Conservation (phyloP, 2,113 vertebrate genomes). For the Hystrix brachyura region DNA sequence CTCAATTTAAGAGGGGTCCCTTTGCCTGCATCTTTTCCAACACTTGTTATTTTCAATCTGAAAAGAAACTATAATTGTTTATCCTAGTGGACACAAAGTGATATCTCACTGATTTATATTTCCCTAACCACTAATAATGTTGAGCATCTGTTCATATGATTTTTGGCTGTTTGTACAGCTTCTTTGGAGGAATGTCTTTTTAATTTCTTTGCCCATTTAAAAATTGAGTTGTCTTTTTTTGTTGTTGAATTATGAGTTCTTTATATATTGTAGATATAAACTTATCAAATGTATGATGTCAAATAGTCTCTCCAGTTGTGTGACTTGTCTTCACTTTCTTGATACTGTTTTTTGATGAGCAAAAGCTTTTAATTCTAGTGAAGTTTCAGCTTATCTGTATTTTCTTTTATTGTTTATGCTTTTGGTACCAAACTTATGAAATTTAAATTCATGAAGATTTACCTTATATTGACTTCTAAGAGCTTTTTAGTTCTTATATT, state of each 20-base stretch:
- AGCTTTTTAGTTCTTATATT: not conserved
- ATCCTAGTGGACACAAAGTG: not conserved
- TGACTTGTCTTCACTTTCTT: not conserved
- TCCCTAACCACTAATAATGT: not conserved
- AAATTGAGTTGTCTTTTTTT: not conserved
- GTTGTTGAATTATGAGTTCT: not conserved
- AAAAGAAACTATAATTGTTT: not conserved
- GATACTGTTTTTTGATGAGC: not conserved
- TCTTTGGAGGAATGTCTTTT: not conserved
- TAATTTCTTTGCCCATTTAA: not conserved
- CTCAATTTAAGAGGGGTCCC: not conserved
- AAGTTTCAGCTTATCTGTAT: not conserved
- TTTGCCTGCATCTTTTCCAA: not conserved
- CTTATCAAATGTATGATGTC: not conserved
- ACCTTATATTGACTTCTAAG: not conserved
- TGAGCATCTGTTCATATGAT: not conserved
- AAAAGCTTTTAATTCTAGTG: not conserved
- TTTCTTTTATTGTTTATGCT: not conserved
- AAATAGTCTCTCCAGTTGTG: not conserved
- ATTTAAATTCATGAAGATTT: not conserved
- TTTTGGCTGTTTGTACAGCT: not conserved
- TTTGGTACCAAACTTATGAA: not conserved
- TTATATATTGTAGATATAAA: not conserved
- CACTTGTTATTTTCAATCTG: not conserved
- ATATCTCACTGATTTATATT: not conserved